Conservation (phyloP, 2,797 vertebrate genomes). For the Muraenolepis orangiensis region DNA sequence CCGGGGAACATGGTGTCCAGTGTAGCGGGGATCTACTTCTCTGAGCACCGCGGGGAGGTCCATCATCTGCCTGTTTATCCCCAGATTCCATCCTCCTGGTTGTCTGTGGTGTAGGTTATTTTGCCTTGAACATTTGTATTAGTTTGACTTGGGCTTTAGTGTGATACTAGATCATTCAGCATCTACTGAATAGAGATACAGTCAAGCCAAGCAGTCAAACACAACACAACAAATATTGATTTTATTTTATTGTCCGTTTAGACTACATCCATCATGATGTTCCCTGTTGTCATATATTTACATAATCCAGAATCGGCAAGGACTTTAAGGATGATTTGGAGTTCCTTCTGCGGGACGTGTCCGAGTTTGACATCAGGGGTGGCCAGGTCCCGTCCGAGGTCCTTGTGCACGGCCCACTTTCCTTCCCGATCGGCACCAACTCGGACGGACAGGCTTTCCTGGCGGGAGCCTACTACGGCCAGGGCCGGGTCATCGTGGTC, state of each 20-base stretch:
- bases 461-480: constrained; percentile 77
- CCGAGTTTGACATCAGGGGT: constrained; percentile 65
- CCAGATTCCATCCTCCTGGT: constrained; percentile 74
- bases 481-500: constrained; percentile 71
- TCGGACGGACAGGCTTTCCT: constrained; percentile 62
- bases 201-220: neutral
- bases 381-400: constrained; percentile 58
- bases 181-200: neutral
- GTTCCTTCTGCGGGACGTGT: too few species aligned
- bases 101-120: constrained; percentile 67
- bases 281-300: neutral
- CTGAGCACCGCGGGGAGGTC: constrained; percentile 35
- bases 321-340: constrained; percentile 69
- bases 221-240: neutral
- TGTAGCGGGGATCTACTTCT: constrained; percentile 80
- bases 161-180: neutral
- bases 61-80: constrained; percentile 63
- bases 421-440: constrained; percentile 75
- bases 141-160: too few species aligned
- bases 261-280: neutral
- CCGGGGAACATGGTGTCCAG: constrained; percentile 76
- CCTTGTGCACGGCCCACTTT: constrained; percentile 76
- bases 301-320: constrained; percentile 58
- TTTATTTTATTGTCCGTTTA: too few species aligned
- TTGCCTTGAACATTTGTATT: too few species aligned